Evolutionary conservation across 2,797 vertebrate species (phyloP).

Genomic region (Argya squamiceps): DNA sequence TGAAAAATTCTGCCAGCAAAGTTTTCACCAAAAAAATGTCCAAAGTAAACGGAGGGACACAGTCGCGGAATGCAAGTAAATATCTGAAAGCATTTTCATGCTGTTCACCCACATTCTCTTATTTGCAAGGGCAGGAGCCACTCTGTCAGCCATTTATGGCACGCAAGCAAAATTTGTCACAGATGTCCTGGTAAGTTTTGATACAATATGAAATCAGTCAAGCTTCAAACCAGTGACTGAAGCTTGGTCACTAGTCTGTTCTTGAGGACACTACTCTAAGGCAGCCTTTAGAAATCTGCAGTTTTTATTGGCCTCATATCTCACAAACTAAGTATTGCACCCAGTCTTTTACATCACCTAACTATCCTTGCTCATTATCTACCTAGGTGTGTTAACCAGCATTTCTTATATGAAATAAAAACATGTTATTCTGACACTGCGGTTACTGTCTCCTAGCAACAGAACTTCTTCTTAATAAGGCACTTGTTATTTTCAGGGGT

Average conservation of each 20-base stretch:
- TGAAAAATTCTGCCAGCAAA: not conserved
- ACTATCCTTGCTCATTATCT: not conserved
- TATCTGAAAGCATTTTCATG: not conserved
- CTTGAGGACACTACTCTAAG: not conserved
- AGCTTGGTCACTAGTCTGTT: not conserved
- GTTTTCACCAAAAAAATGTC: not conserved
- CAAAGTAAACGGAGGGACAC: not conserved
- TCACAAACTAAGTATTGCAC: not conserved
- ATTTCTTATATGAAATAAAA: slow-evolving; percentile 44
- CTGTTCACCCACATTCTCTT: not conserved
- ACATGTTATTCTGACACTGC: slow-evolving; percentile 20
- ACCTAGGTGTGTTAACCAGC: slow-evolving; percentile 5
- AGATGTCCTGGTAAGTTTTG: not conserved
- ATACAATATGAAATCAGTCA: not conserved
- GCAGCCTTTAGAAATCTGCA: not conserved
- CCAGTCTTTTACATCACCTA: not conserved
- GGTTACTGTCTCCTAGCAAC: slow-evolving; percentile 58
- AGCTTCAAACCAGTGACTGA: not conserved
- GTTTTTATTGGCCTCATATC: not conserved
- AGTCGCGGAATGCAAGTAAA: not conserved
- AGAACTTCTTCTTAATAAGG: slow-evolving; percentile 37
- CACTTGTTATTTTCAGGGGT: slow-evolving; percentile 40
- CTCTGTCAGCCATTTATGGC: not conserved
- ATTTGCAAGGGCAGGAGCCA: not conserved
- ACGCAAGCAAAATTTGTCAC: not conserved